phyloP scores from a whole-genome alignment of 2,797 vertebrate genomes.

The Anableps anableps region DNA sequence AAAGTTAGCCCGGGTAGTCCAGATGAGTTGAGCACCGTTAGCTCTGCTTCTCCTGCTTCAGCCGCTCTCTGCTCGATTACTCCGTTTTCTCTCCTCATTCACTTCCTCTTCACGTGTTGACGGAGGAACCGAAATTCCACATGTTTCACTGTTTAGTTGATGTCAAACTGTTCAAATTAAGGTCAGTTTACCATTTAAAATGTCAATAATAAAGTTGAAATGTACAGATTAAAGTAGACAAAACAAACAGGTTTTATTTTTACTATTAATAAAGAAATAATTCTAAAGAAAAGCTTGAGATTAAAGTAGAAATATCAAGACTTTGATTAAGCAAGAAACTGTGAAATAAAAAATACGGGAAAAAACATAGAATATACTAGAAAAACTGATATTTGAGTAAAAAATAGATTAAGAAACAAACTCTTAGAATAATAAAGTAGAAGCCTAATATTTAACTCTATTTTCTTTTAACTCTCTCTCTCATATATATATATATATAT shows the following conservation, averaged over 20 bases:
- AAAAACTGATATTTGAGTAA: too few relatives aligned
- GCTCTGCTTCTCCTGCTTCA: conserved; percentile 50
- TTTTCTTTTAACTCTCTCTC: too few relatives aligned
- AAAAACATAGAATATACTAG: too few relatives aligned
- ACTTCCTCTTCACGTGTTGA: conserved; percentile 85
- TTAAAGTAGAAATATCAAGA: too few relatives aligned
- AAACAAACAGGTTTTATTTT: neutral
- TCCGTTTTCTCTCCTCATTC: conserved; percentile 68
- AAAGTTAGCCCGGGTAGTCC: conserved; percentile 76
- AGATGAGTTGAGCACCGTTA: conserved; percentile 62
- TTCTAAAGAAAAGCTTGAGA: too few relatives aligned
- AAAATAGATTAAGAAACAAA: too few relatives aligned
- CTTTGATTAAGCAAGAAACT: too few relatives aligned
- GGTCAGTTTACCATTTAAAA: neutral
- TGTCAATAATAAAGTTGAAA: neutral
- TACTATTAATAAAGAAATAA: too few relatives aligned
- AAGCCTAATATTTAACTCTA: too few relatives aligned
- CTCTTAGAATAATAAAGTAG: too few relatives aligned
- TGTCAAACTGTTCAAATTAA: neutral
- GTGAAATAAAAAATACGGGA: too few relatives aligned
- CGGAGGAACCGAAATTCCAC: conserved; percentile 73
- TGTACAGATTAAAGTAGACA: neutral
- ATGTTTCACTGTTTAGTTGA: neutral
- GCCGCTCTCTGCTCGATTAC: conserved; percentile 74
- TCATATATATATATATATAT: too few relatives aligned